Base-by-base conservation (phyloP, 2,797 vertebrate genomes). In the Platalea minor region DNA sequence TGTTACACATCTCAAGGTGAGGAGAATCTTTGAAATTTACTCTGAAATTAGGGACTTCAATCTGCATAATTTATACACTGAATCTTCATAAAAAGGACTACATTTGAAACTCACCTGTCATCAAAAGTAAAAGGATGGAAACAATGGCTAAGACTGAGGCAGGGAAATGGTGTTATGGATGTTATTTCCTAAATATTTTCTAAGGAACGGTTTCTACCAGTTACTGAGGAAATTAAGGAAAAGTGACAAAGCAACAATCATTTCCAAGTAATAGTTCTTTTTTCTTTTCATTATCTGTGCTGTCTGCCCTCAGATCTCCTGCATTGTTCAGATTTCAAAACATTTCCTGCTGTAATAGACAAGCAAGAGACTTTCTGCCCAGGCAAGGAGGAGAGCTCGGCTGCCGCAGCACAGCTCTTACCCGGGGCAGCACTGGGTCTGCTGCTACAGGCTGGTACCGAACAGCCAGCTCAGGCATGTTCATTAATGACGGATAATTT, bases 201-300 rank as follows among this genome's bases (percentile, higher is more conserved):
- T 91, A 61, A 80, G 81, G 84, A 94, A 72, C 2, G 0, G 24
- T 93, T 95, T 93, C 92, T 91, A 92, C 48, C 64, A 93, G 93
- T 93, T 93, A 92, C 92, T 92, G 89, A 97, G 96, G 96, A 96
- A 97, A 97, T 97, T 94, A 96, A 96, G 94, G 73, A 84, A 94
- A 94, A 92, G 46, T 84, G 81, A 96, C 89, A 96, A 96, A 96
- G 94, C 92, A 96, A 94, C 81, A 78, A 94, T 94, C 43, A 93
- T 93, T 96, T 96, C 78, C 75, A 95, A 92, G 81, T 91, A 95
- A 91, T 81, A 85, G 91, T 83, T 93, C 75, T 75, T 95, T 95
- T 95, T 94, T 88, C 64, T 92, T 95, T 94, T 85, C 91, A 69
- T 96, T 96, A 96, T 95, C 96, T 93, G 69, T 73, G 72, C 87